Base-by-base conservation (phyloP, 2,113 vertebrate species). In the Odontesthes bonariensis region DNA sequence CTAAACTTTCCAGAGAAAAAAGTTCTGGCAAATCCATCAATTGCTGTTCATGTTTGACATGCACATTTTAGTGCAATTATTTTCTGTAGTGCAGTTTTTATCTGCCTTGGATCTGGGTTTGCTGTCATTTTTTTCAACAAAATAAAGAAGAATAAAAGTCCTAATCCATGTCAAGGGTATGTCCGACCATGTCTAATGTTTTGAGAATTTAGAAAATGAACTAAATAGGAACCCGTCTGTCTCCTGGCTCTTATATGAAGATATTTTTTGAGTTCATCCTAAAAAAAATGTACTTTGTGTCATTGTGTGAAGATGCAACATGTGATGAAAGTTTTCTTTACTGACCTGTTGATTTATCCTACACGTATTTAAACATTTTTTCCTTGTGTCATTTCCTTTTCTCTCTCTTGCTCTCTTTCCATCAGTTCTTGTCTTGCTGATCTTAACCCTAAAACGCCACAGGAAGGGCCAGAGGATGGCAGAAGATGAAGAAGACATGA, bases 401-500 rank as follows among this genome's bases (percentile, higher is more conserved):
- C 33, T 77, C 22, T 62, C 20, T 73, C n/a, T 44, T 55, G 63
- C 51, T 74, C 58, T 42, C 79, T 70, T 23, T 69, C 69, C 31
- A 22, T 35, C 86, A 99, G 98, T 99, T 78, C 94, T 99, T 52
- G 95, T 98, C 59, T 92, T 99, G 62, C 95, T 99, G 76, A 98
- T 99, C 92, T 93, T 99, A 85, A 97, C 97, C 0, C 94, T 99
- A 79, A 96, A 99, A 88, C 95, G 97, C 16, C 97, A 99, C 93
- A 94, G 98, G 72, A 98, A 99, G 87, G 96, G 96, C 89, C 96
- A 97, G 85, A 93, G 97, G 83, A 94, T 95, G 68, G 93, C 96
- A 0, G 98, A 99, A 65, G 97, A 98, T 3, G 98, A 99, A 0
- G 98, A 99, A 92, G 98, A 99, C 93, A 99, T 99, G 98, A 93